A percentile compares a stretch with the other conserved stretches of the same genome.
These are phyloP conservation scores for Melitaea athalia DNA, from an alignment of 2,888 invertebrate genomes.

Conservation along the genomic window DNA sequence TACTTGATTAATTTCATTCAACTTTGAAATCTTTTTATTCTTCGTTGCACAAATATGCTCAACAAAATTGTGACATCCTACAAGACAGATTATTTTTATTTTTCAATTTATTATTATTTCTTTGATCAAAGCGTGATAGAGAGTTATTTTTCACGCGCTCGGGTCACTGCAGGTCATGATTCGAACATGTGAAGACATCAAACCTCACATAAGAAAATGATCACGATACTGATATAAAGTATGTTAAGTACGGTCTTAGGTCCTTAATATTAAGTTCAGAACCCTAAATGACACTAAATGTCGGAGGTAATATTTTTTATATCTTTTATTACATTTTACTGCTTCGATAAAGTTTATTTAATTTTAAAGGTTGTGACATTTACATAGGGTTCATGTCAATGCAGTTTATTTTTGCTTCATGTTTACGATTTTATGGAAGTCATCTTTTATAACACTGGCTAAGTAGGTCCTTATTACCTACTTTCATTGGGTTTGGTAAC, in stretches of 20 bases:
- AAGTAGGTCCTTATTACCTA: no score
- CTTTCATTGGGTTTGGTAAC: no score
- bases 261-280: conserved; percentile 21
- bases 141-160: conserved; percentile 2
- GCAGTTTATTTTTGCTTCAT: no score
- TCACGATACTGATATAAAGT: conserved; percentile 13
- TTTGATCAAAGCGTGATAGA: background rate
- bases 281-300: conserved; percentile 21
- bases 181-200: conserved; percentile 8
- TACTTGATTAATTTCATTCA: no score
- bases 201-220: conserved; percentile 3
- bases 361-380: conserved; percentile 23
- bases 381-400: background rate
- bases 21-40: no score
- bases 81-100: background rate
- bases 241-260: conserved; percentile 9
- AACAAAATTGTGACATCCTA: background rate
- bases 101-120: conserved; percentile 2
- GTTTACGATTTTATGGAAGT: no score
- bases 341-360: conserved; percentile 18
- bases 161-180: conserved; percentile 22
- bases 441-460: no score
- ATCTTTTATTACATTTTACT: conserved; percentile 17
- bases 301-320: conserved; percentile 28
- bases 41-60: background rate